phyloP scores from a whole-genome alignment of 2,888 invertebrate genomes.

The Nesidiocoris tenuis region DNA sequence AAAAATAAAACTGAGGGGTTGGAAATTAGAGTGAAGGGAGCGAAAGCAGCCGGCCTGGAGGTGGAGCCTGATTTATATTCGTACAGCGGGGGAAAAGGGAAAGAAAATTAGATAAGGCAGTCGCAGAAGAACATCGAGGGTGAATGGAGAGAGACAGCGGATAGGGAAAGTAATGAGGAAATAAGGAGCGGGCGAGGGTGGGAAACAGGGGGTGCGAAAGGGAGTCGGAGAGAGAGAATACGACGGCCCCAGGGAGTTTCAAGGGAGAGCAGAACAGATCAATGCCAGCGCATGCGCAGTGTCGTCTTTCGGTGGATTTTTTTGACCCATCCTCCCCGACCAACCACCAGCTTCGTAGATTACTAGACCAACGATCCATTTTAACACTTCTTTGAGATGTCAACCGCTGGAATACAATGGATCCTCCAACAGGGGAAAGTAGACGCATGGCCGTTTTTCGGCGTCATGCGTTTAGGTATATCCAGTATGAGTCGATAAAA shows the following conservation, averaged over 20 bases:
- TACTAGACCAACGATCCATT: neutral
- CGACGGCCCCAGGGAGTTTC: neutral
- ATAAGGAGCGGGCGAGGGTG: too few relatives aligned
- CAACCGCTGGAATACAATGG: too few relatives aligned
- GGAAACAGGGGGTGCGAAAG: neutral
- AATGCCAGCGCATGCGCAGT: neutral
- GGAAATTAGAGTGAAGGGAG: neutral
- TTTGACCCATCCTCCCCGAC: neutral
- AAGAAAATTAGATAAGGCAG: conserved; percentile 24
- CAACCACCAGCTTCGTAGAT: neutral
- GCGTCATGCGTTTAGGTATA: too few relatives aligned
- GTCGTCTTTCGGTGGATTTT: neutral
- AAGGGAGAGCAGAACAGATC: neutral
- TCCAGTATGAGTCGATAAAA: too few relatives aligned
- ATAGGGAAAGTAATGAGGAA: neutral
- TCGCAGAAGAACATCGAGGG: neutral
- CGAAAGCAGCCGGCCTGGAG: neutral
- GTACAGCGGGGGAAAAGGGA: conserved; percentile 1
- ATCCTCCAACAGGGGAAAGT: too few relatives aligned
- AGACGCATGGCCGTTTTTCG: too few relatives aligned
- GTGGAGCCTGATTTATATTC: conserved; percentile 21
- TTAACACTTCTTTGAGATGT: neutral
- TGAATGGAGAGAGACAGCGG: neutral
- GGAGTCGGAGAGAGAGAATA: neutral
- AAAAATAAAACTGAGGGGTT: neutral